Evolutionary conservation across 2,797 vertebrate species (phyloP).

Genomic region (Amblyraja radiata): DNA sequence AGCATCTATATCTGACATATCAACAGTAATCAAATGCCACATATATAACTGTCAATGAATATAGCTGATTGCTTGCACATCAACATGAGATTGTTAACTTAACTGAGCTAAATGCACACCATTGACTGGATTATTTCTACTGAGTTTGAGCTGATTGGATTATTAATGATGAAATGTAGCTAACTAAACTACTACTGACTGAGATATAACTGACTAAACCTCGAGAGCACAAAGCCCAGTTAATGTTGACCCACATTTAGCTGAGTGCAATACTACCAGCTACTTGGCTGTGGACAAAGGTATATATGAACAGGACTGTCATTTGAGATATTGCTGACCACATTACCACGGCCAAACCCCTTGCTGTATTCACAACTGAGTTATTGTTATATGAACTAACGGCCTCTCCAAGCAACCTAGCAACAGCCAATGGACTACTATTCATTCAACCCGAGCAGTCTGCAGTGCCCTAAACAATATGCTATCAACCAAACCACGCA

Average conservation of each 20-base stretch:
- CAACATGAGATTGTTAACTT: background rate
- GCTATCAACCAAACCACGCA: background rate
- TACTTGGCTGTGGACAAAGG: background rate
- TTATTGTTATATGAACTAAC: background rate
- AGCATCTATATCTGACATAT: background rate
- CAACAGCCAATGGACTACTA: background rate
- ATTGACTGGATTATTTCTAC: no score
- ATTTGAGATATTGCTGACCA: background rate
- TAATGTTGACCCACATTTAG: background rate
- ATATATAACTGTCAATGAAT: background rate
- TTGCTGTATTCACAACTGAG: background rate
- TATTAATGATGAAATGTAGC: background rate
- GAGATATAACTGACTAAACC: background rate
- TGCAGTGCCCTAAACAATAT: background rate
- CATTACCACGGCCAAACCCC: background rate
- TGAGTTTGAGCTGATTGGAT: background rate
- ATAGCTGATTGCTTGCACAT: background rate
- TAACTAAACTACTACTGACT: background rate
- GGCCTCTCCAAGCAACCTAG: background rate
- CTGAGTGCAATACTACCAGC: background rate
- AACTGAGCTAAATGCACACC: background rate
- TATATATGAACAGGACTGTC: background rate
- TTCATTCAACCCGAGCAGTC: background rate
- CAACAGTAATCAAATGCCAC: background rate
- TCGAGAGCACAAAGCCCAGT: no score